These are phyloP conservation scores for Homalodisca vitripennis DNA, from an alignment of 1,140 invertebrate genomes.

Conservation along the genomic window DNA sequence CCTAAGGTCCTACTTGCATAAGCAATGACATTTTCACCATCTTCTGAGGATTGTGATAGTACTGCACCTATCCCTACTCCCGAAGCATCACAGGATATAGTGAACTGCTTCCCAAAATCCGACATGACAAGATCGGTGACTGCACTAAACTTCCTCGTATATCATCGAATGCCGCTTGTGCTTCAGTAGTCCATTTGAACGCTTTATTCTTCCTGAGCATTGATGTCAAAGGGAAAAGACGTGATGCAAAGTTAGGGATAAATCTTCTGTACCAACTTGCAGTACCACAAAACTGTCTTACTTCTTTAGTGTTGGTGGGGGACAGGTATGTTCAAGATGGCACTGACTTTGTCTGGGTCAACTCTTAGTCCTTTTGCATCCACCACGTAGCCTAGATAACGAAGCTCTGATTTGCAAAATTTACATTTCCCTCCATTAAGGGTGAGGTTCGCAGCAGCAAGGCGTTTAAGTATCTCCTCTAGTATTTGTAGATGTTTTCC, in stretches of 20 bases:
- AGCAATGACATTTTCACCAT: slow-evolving; percentile 44
- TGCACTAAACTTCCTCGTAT: slow-evolving; percentile 31
- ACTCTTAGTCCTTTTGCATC: background rate
- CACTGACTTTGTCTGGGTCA: background rate
- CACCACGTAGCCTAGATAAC: background rate
- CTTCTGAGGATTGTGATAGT: slow-evolving; percentile 33
- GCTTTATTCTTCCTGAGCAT: background rate
- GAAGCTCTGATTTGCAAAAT: background rate
- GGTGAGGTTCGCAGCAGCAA: background rate
- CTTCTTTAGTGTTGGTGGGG: background rate
- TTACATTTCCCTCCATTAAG: background rate
- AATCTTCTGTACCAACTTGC: slow-evolving; percentile 29
- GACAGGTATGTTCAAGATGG: background rate
- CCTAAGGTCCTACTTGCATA: background rate
- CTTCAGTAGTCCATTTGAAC: background rate
- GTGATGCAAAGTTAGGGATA: background rate
- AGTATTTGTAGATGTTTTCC: slow-evolving; percentile 46
- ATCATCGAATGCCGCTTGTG: background rate
- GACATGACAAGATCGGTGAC: slow-evolving; percentile 1
- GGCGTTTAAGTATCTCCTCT: slow-evolving; percentile 18
- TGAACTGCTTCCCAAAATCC: background rate
- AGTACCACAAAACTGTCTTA: background rate
- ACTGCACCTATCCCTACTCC: slow-evolving; percentile 43
- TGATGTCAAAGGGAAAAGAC: background rate
- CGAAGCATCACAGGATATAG: slow-evolving; percentile 28